A percentile compares a stretch with the other conserved stretches of the same genome.
Evolutionary conservation across 92 coral and sea anemone species (phyloP).

Genomic region (Siderastrea siderea): DNA sequence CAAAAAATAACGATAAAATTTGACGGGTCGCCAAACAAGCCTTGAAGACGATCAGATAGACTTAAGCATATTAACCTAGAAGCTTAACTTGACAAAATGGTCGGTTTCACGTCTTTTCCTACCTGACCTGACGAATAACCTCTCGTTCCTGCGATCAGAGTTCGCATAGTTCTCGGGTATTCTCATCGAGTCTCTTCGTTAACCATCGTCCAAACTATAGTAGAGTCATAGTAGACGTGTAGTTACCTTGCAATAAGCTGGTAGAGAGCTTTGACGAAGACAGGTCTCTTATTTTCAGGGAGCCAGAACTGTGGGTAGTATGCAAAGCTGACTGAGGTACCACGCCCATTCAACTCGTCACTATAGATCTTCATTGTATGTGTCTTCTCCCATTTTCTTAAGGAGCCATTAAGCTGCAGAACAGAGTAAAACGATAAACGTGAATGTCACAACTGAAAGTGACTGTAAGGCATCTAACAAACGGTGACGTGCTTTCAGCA

Average conservation of each 20-base stretch:
- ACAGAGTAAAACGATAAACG: neutral
- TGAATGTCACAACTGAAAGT: neutral
- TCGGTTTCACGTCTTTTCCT: too few relatives aligned
- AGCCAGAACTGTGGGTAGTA: slow-evolving; percentile 94
- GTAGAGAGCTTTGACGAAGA: slow-evolving; percentile 77
- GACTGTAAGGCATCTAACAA: neutral
- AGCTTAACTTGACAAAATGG: too few relatives aligned
- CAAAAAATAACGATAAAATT: too few relatives aligned
- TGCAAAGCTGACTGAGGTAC: slow-evolving; percentile 90
- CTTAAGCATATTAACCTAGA: too few relatives aligned
- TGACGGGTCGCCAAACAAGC: too few relatives aligned
- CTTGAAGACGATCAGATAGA: too few relatives aligned
- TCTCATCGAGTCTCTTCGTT: too few relatives aligned
- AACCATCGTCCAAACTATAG: too few relatives aligned
- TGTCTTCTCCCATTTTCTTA: slow-evolving; percentile 86
- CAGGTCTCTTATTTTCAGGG: slow-evolving; percentile 73
- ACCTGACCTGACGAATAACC: too few relatives aligned
- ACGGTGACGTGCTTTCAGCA: neutral
- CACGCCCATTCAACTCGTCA: slow-evolving; percentile 77
- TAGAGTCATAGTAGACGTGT: too few relatives aligned
- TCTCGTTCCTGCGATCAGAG: too few relatives aligned
- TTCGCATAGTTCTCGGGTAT: too few relatives aligned
- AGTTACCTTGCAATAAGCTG: slow-evolving; percentile 88
- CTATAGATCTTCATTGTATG: slow-evolving; percentile 86
- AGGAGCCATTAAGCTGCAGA: slow-evolving; percentile 81